Percentiles rank a stretch among this genome's conserved stretches.
These are phyloP conservation scores for Lamprologus callipterus DNA, from an alignment of 2,113 vertebrate species.

Conservation along the genomic window DNA sequence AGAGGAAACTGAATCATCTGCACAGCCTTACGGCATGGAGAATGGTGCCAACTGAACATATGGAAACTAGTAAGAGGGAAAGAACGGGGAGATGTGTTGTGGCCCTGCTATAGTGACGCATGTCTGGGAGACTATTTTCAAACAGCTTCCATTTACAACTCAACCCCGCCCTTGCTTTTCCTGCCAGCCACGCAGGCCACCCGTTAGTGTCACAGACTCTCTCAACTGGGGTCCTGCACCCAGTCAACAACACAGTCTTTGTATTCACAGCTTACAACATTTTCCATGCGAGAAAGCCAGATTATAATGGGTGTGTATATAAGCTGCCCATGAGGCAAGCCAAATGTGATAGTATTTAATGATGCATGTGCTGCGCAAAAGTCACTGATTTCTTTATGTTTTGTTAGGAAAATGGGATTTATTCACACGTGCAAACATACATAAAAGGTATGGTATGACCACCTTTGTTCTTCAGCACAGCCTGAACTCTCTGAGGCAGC, in stretches of 20 bases:
- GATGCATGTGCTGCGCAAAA: not conserved
- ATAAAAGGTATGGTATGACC: not conserved
- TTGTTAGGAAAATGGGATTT: not conserved
- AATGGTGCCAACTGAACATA: slow-evolving; percentile 19
- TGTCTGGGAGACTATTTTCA: slow-evolving; percentile 34
- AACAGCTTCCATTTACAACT: slow-evolving; percentile 32
- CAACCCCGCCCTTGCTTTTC: slow-evolving; percentile 27
- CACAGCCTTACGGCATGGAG: not conserved
- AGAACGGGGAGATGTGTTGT: slow-evolving; percentile 12
- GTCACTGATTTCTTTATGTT: not conserved
- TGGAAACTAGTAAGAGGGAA: slow-evolving; percentile 7
- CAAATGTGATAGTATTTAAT: not conserved
- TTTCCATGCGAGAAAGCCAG: not conserved
- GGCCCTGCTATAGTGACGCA: slow-evolving; percentile 14
- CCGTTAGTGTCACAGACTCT: not conserved
- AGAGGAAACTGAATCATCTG: not conserved
- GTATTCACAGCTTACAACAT: not conserved
- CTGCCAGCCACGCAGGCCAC: not conserved
- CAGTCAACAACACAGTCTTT: slow-evolving; percentile 8
- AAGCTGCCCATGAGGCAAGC: not conserved
- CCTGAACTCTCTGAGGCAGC: not conserved
- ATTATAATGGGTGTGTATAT: not conserved
- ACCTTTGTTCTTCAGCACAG: not conserved
- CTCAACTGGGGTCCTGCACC: not conserved
- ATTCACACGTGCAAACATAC: not conserved